Base-by-base conservation (phyloP, 1,140 invertebrate species). In the Microplitis mediator region DNA sequence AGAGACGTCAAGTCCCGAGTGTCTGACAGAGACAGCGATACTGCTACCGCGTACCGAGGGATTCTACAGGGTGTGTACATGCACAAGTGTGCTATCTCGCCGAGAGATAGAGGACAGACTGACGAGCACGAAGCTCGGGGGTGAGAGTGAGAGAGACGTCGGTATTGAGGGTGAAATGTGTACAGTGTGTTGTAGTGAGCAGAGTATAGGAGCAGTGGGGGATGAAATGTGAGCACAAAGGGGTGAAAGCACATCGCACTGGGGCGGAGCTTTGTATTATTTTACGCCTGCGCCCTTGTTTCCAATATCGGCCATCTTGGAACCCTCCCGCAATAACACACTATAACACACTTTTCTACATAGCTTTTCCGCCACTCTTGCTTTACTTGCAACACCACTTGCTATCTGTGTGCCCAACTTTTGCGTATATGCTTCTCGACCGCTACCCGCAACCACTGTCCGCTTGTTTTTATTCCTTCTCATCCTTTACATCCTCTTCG, bases 381-480 rank as follows among this genome's bases (percentile, higher is more conserved):
- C n/a, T 13, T 45, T 14, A 23, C 39, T 45, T 45, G 39, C 11
- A 9, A 9, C 11, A 11, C 39, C 39, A 45, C 36, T 63, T 34
- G 3, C 14, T 71, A 50, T 71, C 52, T 58, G 67, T 50, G 50
- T 54, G 51, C 56, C 31, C 16, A 56, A 14, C 39, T 16, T 39
- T 54, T 69, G 39, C 68, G 36, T 56, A 77, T 72, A 77, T 75
- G 76, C 69, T 75, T 78, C 76, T 74, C 77, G 68, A 76, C 81
- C 80, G 76, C 80, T 83, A 83, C 79, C 82, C 81, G 79, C 81
- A 84, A 82, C 82, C 82, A 82, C 80, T 77, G 78, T 76, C 75
- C 74, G 72, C 72, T 73, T 72, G 60, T 62, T 62, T 62, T 62
- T 62, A 62, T 62, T 31, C 60, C 11, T 23, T 36, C 60, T 31